Evolutionary conservation across 2,113 vertebrate genomes (phyloP), one percentile per base, ranked within the genome.

Genomic region (Falco punctatus): DNA sequence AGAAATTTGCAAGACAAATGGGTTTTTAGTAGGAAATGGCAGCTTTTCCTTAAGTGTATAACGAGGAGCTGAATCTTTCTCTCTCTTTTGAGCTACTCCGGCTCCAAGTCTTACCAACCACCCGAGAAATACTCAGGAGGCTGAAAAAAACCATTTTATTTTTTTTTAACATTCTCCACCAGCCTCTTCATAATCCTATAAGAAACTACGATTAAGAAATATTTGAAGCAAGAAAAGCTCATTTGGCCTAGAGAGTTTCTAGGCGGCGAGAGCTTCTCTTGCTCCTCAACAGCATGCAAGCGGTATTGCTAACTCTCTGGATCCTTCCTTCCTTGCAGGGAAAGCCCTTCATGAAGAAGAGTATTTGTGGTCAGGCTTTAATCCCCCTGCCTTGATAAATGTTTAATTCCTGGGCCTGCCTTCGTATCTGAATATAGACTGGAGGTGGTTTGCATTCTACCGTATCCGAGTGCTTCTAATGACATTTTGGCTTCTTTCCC

Each of bases 1-100:
- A 97, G 97, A 98, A 98, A 98, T 97, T 97, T 98, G 96, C 97
- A 98, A 98, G 97, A 98, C 96, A 98, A 98, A 98, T 98, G 97
- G 94, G 77, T 94, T 97, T 97, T 97, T 96, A 98, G 97, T 87
- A 92, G 97, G 94, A 95, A 97, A 97, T 86, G 96, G 96, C 95
- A 97, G 94, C 91, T 94, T 96, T 97, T 97, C 96, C 94, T 98
- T 97, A 95, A 97, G 90, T 96, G 86, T 61, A 71, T 94, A 97
- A 96, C 54, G 6, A 98, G 75, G 85, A 94, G 78, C 71, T 74
- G 64, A 84, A 66, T 90, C 49, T 81, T 57, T 92, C 61, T 72
- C 71, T 95, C 83, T 55, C n/a, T 94, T 85, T 62, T 24, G 57
- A 94, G 84, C 90, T 86, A 77, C 81, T 96, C 88, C 75, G 0